Base-by-base conservation (phyloP, 2,113 vertebrate species). In the western clawed frog (Xenopus tropicalis) region DNA sequence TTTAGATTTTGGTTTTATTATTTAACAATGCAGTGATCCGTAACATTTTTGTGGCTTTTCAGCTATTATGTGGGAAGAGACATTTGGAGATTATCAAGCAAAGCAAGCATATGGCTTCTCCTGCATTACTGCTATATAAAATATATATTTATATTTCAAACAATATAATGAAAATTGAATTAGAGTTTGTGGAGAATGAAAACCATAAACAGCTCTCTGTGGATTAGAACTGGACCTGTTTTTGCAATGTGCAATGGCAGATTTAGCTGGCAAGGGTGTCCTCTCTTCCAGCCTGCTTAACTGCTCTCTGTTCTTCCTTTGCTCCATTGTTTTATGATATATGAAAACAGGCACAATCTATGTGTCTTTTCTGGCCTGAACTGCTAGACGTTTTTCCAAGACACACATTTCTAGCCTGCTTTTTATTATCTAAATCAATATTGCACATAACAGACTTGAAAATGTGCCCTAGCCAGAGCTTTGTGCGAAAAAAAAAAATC, bases 381-480 rank as follows among this genome's bases (percentile, higher is more conserved):
- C 6, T 1, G 25, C 19, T 59, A 20, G 14, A 57, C 52, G 29
- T 52, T 52, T 62, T 48, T 65, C 72, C 64, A 74, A 67, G 72
- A 22, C 46, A 65, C 72, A 69, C 61, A 74, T 62, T 74, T 59
- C 65, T 68, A 21, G 72, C 61, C 72, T 69, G 66, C 52, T 68
- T 74, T 74, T 54, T 74, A 74, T 74, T 74, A 69, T 67, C 66
- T 68, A 68, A 68, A 69, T 74, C 57, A 44, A 69, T 68, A 74
- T 68, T 61, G 43, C 68, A 62, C 72, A 68, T 68, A 74, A 68
- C 66, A 69, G 72, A 57, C 65, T 54, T 62, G 58, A 67, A 74
- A 74, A 74, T 74, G 24, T 42, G n/a, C 43, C 61, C 5, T 43
- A 23, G 72, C 72, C 72, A 74, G 68, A 67, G n/a, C 25, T 62